Evolutionary conservation across 1,140 invertebrate genomes (phyloP).

Genomic region (Bombus pyrosoma): DNA sequence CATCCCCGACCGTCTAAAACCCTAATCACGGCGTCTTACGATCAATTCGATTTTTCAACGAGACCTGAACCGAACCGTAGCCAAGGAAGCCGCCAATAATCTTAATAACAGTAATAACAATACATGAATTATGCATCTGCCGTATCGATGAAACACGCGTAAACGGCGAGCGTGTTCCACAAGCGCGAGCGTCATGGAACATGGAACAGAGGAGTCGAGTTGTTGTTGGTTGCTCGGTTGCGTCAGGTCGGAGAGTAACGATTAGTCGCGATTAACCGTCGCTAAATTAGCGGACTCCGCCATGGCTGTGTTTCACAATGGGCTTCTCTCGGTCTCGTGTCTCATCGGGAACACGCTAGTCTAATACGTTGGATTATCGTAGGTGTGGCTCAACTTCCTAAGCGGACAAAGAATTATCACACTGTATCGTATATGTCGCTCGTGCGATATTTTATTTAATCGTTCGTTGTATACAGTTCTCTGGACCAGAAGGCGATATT

Average conservation of each 20-base stretch:
- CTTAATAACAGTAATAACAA: constrained; percentile 46
- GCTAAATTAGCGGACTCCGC: constrained; percentile 21
- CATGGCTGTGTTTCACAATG: background rate
- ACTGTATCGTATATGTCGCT: no score
- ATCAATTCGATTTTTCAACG: constrained; percentile 49
- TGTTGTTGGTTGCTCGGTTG: background rate
- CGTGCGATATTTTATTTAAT: no score
- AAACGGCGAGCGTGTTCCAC: constrained; percentile 28
- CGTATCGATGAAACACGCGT: constrained; percentile 15
- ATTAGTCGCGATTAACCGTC: constrained; percentile 20
- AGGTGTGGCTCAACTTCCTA: background rate
- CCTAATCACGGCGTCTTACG: constrained; percentile 40
- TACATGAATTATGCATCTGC: constrained; percentile 33
- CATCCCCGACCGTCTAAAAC: constrained; percentile 39
- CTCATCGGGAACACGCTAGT: background rate
- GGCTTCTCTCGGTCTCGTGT: background rate
- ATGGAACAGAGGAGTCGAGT: background rate
- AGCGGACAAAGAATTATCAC: no score
- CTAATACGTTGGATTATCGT: background rate
- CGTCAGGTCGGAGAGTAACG: constrained; percentile 8
- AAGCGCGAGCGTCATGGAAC: background rate
- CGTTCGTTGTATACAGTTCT: no score
- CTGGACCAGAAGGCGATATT: no score
- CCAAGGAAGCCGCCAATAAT: constrained; percentile 51
- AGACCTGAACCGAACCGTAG: background rate